Conservation (phyloP, 1,140 invertebrate species). For the Tetramorium parvispinum region DNA sequence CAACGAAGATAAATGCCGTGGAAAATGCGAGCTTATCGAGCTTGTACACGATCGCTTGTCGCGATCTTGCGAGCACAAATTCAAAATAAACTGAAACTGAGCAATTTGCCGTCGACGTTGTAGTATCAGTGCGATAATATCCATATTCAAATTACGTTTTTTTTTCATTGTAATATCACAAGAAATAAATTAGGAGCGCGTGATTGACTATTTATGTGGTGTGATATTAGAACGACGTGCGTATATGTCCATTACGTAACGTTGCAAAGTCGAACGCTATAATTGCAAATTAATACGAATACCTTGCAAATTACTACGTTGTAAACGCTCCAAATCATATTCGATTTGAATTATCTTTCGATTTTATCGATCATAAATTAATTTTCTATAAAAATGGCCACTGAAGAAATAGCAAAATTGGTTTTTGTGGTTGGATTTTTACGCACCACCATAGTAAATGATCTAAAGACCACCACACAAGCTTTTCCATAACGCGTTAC, state of each 20-base stretch:
- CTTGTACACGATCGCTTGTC: not conserved
- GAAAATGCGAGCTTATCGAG: slow-evolving; percentile 43
- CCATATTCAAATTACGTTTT: slow-evolving; percentile 16
- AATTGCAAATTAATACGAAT: slow-evolving; percentile 21
- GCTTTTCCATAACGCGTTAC: too few species aligned
- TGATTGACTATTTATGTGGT: not conserved
- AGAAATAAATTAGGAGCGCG: not conserved
- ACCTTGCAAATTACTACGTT: not conserved
- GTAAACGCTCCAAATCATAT: not conserved
- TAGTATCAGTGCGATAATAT: too few species aligned
- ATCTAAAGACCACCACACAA: too few species aligned
- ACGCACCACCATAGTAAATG: not conserved
- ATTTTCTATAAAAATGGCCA: not conserved
- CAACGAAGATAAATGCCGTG: slow-evolving; percentile 59
- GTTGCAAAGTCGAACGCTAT: not conserved
- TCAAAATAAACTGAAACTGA: not conserved
- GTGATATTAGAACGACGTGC: not conserved
- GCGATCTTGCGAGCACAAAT: not conserved
- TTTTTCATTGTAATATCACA: not conserved
- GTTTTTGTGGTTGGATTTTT: not conserved
- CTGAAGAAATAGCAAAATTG: not conserved
- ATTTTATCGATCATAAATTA: slow-evolving; percentile 23
- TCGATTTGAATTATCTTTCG: not conserved
- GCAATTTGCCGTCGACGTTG: not conserved
- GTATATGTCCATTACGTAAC: not conserved